phyloP scores from a whole-genome alignment of 2,113 vertebrate genomes.

The Pungitius pungitius region DNA sequence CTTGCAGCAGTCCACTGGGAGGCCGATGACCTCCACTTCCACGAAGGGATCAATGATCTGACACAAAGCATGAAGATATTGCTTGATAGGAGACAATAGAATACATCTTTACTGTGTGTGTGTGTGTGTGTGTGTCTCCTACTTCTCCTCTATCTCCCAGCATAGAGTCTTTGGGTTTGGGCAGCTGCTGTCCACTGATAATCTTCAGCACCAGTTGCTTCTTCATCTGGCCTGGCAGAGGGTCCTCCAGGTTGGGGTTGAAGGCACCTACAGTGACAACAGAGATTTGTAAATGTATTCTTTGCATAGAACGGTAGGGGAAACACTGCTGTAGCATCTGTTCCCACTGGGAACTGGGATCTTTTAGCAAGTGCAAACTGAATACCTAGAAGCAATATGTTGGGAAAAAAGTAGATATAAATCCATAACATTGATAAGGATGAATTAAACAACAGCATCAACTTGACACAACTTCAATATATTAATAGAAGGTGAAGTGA shows the following conservation, averaged over 20 bases:
- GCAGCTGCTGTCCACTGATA: conserved; percentile 97
- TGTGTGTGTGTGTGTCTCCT: conserved; percentile 3
- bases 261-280: conserved; percentile 83
- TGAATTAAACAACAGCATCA: too few relatives aligned
- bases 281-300: too few relatives aligned
- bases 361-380: background rate
- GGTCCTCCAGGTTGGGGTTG: conserved; percentile 92
- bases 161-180: conserved; percentile 97
- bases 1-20: conserved; percentile 93
- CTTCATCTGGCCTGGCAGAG: conserved; percentile 87
- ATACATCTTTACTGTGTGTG: background rate
- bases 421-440: too few relatives aligned
- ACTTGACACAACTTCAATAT: background rate
- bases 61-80: background rate
- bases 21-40: conserved; percentile 96
- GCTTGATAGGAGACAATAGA: background rate
- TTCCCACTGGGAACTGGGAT: too few relatives aligned
- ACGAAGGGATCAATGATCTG: conserved; percentile 99
- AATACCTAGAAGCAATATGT: background rate
- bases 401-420: too few relatives aligned
- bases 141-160: conserved; percentile 98
- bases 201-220: conserved; percentile 93
- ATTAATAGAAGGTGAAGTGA: too few relatives aligned
- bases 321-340: too few relatives aligned
- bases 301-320: too few relatives aligned